Evolutionary conservation across 2,888 invertebrate species (phyloP).

Genomic region (Coronaproctus castanopsis): DNA sequence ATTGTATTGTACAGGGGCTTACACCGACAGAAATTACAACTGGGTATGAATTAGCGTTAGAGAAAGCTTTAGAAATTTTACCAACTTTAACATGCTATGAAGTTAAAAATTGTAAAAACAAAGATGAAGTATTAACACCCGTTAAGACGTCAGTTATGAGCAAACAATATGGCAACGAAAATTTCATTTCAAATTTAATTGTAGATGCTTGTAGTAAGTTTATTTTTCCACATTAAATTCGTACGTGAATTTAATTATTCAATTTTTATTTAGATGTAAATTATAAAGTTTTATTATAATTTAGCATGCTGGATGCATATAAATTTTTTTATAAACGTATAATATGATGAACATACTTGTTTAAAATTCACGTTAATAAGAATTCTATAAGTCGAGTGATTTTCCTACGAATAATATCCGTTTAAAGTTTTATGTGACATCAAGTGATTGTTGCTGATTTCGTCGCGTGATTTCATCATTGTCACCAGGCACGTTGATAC

Average conservation of each 20-base stretch:
- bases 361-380: too few relatives aligned
- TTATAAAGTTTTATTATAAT: not conserved
- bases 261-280: not conserved
- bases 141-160: slow-evolving; percentile 78
- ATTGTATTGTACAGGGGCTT: slow-evolving; percentile 57
- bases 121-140: slow-evolving; percentile 45
- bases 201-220: slow-evolving; percentile 51
- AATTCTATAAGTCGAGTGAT: too few relatives aligned
- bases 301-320: not conserved
- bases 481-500: too few relatives aligned
- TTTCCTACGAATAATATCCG: too few relatives aligned
- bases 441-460: too few relatives aligned
- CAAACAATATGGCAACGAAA: slow-evolving; percentile 94
- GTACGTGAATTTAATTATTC: not conserved
- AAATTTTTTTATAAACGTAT: slow-evolving; percentile 16
- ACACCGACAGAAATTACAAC: slow-evolving; percentile 92
- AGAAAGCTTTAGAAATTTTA: slow-evolving; percentile 76
- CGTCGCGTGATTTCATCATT: too few relatives aligned
- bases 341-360: too few relatives aligned
- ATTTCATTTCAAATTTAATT: slow-evolving; percentile 69
- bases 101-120: slow-evolving; percentile 38
- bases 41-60: slow-evolving; percentile 78
- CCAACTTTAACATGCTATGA: slow-evolving; percentile 56
- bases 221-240: not conserved
- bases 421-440: too few relatives aligned